phyloP scores from a whole-genome alignment of 2,113 vertebrate species.

The Indicator indicator region DNA sequence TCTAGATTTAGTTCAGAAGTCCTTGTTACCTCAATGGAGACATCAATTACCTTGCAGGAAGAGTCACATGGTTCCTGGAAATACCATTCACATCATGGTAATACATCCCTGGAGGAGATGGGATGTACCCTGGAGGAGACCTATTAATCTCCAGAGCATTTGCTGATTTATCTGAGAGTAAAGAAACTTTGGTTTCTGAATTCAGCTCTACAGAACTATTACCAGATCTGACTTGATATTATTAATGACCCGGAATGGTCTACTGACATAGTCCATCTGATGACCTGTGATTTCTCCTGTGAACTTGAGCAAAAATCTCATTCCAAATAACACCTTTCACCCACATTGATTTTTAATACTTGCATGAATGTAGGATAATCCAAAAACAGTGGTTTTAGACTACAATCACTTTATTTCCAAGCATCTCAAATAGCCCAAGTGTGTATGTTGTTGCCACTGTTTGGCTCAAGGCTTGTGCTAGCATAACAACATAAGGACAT shows the following conservation, averaged over 20 bases:
- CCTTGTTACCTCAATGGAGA: not conserved
- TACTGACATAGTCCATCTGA: not conserved
- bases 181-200: not conserved
- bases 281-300: not conserved
- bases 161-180: not conserved
- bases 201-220: not conserved
- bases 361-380: not conserved
- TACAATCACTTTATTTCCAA: not conserved
- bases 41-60: not conserved
- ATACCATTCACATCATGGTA: not conserved
- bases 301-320: not conserved
- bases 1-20: not conserved
- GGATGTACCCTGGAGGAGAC: not conserved
- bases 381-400: not conserved
- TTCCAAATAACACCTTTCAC: not conserved
- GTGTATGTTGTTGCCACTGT: too few species aligned
- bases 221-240: not conserved
- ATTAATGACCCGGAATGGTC: not conserved
- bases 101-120: not conserved
- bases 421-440: rapidly evolving
- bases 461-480: not conserved
- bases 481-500: not conserved
- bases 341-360: not conserved
- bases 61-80: not conserved
- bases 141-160: not conserved